phyloP scores from a whole-genome alignment of 2,888 invertebrate species.

The Drosophila hamatofila region DNA sequence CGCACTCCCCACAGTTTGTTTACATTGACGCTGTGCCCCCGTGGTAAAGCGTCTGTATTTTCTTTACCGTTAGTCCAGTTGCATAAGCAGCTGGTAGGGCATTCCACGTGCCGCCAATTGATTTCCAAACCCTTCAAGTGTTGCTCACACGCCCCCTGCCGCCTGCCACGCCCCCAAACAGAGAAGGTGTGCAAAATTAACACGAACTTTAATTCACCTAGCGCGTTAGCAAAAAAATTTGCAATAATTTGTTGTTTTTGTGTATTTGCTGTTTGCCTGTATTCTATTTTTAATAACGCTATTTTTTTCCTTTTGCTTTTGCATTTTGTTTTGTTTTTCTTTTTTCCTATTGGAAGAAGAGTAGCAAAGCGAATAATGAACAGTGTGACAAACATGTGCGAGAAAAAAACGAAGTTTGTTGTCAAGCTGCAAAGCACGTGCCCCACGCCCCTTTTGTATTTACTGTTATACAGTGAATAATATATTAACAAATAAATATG shows the following conservation, averaged over 20 bases:
- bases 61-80: conserved; percentile 40
- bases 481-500: neutral
- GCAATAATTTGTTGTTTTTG: conserved; percentile 41
- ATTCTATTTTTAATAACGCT: conserved; percentile 70
- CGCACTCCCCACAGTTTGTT: conserved; percentile 50
- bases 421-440: conserved; percentile 24
- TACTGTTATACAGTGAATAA: neutral
- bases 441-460: neutral
- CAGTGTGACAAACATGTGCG: conserved; percentile 51
- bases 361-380: conserved; percentile 38
- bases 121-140: conserved; percentile 77
- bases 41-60: conserved; percentile 9
- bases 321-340: conserved; percentile 50
- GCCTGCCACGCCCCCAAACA: neutral
- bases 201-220: conserved; percentile 35
- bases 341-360: conserved; percentile 53
- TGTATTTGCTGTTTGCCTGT: conserved; percentile 35
- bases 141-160: conserved; percentile 3
- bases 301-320: conserved; percentile 37
- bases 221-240: conserved; percentile 43
- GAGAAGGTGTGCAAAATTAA: conserved; percentile 19
- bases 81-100: conserved; percentile 46
- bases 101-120: conserved; percentile 63
- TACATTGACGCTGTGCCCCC: conserved; percentile 33
- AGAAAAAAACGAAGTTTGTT: conserved; percentile 8